Evolutionary conservation across 2,113 vertebrate species (phyloP).

Genomic region (Galbula dea): DNA sequence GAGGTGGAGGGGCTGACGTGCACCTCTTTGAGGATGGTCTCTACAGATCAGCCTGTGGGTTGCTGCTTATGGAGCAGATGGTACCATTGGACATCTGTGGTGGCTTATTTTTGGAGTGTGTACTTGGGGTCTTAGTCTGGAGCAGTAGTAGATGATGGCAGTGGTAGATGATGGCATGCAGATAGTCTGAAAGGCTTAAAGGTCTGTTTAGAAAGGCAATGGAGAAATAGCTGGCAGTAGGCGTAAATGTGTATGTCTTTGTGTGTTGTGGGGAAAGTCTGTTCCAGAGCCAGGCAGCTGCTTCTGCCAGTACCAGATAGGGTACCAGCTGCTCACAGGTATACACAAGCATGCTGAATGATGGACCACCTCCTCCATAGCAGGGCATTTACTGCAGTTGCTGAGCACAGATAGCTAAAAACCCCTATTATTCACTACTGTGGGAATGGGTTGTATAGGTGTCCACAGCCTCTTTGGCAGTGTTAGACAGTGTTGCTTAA

Average conservation of each 20-base stretch:
- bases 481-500: background rate
- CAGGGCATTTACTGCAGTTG: background rate
- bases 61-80: background rate
- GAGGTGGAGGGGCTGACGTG: background rate
- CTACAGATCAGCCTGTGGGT: background rate
- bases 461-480: background rate
- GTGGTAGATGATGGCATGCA: background rate
- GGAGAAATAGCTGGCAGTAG: background rate
- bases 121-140: background rate
- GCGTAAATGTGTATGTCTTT: background rate
- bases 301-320: background rate
- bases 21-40: background rate
- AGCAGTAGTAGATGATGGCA: background rate
- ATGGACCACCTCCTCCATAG: background rate
- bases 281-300: background rate
- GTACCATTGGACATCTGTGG: accelerated
- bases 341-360: background rate
- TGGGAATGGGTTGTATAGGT: background rate
- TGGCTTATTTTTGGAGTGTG: background rate
- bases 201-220: background rate
- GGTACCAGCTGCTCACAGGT: background rate
- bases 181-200: background rate
- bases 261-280: background rate
- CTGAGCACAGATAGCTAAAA: background rate
- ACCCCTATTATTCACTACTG: background rate